Conservation (phyloP, 2,888 invertebrate species). For the Acronicta aceris region DNA sequence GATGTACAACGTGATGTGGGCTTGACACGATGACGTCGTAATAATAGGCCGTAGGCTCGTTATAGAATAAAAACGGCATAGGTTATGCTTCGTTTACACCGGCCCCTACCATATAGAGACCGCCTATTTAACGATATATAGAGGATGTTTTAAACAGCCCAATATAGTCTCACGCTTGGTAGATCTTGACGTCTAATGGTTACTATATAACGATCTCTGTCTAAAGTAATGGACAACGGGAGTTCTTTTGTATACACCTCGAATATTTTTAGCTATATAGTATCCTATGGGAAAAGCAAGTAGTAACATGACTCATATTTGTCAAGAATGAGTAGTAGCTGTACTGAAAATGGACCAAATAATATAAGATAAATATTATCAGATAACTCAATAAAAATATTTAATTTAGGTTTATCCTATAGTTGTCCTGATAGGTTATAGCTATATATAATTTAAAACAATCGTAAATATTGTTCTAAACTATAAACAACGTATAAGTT, state of each 20-base stretch:
- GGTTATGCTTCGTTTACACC: slow-evolving; percentile 81
- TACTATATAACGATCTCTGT: slow-evolving; percentile 44
- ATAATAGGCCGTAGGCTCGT: slow-evolving; percentile 85
- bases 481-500: no score
- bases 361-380: no score
- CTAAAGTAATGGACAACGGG: slow-evolving; percentile 30
- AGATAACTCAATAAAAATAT: no score
- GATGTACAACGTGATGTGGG: slow-evolving; percentile 85
- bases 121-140: slow-evolving; percentile 78
- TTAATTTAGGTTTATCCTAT: no score
- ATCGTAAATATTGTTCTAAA: no score
- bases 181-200: slow-evolving; percentile 52
- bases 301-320: no score
- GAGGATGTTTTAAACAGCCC: slow-evolving; percentile 56
- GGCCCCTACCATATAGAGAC: slow-evolving; percentile 72
- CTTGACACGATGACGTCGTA: slow-evolving; percentile 85
- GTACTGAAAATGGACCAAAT: no score
- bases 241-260: background rate
- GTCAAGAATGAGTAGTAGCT: no score
- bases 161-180: slow-evolving; percentile 66
- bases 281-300: slow-evolving; percentile 27
- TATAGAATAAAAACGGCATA: slow-evolving; percentile 84
- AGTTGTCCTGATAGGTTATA: no score
- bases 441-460: no score
- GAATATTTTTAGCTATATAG: slow-evolving; percentile 10